phyloP scores from a whole-genome alignment of 2,797 vertebrate species.

The Pangasius mekongensis region DNA sequence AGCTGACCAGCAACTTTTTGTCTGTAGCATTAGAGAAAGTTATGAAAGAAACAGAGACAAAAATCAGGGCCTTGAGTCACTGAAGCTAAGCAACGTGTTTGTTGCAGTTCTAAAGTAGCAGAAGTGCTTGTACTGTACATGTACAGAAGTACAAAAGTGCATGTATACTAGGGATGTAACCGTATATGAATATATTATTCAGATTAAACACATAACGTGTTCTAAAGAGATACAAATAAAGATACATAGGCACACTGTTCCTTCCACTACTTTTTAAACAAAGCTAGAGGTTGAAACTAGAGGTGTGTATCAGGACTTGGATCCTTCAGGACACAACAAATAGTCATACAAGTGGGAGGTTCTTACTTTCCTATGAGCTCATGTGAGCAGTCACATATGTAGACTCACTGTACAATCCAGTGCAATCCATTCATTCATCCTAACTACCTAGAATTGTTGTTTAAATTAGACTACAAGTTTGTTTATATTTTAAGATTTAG shows the following conservation, averaged over 20 bases:
- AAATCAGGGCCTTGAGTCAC: neutral
- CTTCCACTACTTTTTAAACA: neutral
- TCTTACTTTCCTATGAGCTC: neutral
- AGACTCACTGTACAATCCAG: neutral
- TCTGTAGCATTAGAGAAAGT: conserved; percentile 65
- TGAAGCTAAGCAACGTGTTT: neutral
- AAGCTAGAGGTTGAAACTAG: neutral
- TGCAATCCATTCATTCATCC: neutral
- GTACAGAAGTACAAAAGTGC: neutral
- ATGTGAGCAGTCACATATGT: neutral
- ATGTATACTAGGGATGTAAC: neutral
- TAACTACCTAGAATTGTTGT: neutral
- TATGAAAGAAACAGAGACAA: conserved; percentile 13
- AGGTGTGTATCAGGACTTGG: neutral
- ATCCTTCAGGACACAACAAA: neutral
- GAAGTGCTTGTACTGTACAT: neutral
- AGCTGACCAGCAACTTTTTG: conserved; percentile 80
- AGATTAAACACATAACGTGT: neutral
- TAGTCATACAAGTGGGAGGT: neutral
- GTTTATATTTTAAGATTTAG: too few relatives aligned
- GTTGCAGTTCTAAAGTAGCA: neutral
- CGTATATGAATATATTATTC: neutral
- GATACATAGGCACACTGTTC: neutral
- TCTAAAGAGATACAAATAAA: neutral
- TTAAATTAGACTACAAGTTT: neutral